Evolutionary conservation across 2,888 invertebrate species (phyloP), one percentile per base, ranked within the genome.

Genomic region (Rhyacophila evoluta): DNA sequence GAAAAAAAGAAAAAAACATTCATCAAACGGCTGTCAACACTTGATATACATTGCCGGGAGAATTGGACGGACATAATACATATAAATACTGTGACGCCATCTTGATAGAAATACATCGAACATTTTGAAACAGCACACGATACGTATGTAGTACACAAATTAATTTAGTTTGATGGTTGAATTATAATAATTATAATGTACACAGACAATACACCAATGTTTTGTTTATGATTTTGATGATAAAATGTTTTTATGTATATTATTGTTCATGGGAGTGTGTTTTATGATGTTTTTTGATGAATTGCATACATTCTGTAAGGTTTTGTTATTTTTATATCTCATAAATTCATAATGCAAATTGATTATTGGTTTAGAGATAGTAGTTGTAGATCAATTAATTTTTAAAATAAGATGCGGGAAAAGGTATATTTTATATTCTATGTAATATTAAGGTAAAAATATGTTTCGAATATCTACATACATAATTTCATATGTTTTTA

Each of bases 1-100:
- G 27, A 72, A 72, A 72, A 37, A 36, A 72, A 72, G 37, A 72
- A 72, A 72, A 72, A 72, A 72, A 55, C 55, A 55, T 55, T 55
- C 72, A 72, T 72, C 72, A 72, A 36, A 72, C 72, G 19, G 55
- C 19, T 55, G 55, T 55, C 19, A 55, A 25, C 55, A 19, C 55
- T 55, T 15, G 55, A 55, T 19, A 55, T 55, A 25, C 55, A 55
- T 8, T 55, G 55, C 19, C 55, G 19, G 55, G 55, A 55, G 15
- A 25, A 15, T 19, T 19, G 19, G 19, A 55, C 55, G 55, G 55
- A 55, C 55, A 55, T 55, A 55, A 69, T 69, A 33, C 29, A 33
- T 33, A 68, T 68, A 68, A 33, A 69, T 33, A 69, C 28, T 6
- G 8, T 6, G n/a, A 69, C 69, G 69, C 29, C 69, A 69, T 69